Evolutionary conservation across 2,888 invertebrate genomes (phyloP).

Genomic region (Dolichopus griseipennis): DNA sequence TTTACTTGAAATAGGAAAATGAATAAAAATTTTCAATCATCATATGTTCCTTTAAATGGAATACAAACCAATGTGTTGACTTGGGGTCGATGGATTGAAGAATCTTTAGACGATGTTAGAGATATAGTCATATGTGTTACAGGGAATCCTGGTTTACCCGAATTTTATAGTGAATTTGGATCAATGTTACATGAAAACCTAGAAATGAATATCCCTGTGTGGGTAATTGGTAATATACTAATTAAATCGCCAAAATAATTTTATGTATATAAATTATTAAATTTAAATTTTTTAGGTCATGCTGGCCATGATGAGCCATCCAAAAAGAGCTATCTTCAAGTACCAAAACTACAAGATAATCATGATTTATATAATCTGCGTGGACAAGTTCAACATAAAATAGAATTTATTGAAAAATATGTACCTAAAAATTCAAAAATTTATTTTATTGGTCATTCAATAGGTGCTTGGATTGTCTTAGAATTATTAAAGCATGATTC

Average conservation of each 20-base stretch:
- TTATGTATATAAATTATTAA: background rate
- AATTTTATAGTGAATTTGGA: constrained; percentile 71
- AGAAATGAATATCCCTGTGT: constrained; percentile 55
- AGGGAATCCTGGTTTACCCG: constrained; percentile 81
- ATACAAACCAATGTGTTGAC: constrained; percentile 65
- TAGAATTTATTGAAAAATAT: constrained; percentile 59
- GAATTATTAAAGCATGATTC: constrained; percentile 56
- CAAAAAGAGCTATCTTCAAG: constrained; percentile 38
- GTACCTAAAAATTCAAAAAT: constrained; percentile 64
- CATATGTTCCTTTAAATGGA: constrained; percentile 49
- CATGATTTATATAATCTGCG: constrained; percentile 60
- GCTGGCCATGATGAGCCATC: constrained; percentile 72
- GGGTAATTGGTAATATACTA: constrained; percentile 58
- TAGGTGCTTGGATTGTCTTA: constrained; percentile 76
- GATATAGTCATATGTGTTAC: constrained; percentile 67
- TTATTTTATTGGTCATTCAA: constrained; percentile 82
- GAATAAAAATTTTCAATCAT: constrained; percentile 17
- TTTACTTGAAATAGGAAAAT: background rate
- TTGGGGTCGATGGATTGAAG: constrained; percentile 62
- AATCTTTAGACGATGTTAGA: constrained; percentile 47
- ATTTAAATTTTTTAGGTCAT: constrained; percentile 45
- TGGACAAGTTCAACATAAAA: constrained; percentile 54
- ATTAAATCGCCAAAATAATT: background rate
- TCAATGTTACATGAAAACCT: constrained; percentile 53
- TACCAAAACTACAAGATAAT: constrained; percentile 47